These are phyloP conservation scores for Onychomys leucogaster DNA, from an alignment of 2,797 vertebrate species.

Conservation along the genomic window DNA sequence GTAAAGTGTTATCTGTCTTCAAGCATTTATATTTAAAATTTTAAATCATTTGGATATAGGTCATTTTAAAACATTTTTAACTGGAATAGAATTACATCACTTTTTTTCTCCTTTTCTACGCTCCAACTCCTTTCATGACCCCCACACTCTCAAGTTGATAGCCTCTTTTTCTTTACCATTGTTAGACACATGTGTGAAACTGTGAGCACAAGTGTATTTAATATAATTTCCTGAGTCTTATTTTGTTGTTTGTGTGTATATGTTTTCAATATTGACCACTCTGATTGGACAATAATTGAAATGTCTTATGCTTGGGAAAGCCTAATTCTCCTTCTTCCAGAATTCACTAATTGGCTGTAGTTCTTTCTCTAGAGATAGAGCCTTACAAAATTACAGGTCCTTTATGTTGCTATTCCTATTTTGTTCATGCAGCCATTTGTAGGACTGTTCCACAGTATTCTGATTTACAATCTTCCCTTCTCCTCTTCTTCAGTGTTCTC, in stretches of 20 bases:
- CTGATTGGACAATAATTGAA: neutral
- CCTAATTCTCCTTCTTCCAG: neutral
- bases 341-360: neutral
- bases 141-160: too few relatives aligned
- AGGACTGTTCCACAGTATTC: neutral
- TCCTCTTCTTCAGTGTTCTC: neutral
- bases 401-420: neutral
- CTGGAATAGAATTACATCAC: neutral
- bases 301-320: neutral
- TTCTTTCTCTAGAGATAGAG: neutral
- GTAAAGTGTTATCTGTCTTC: neutral
- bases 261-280: neutral
- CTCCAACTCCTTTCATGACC: neutral
- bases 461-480: neutral
- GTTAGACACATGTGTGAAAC: neutral
- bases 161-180: neutral
- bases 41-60: neutral
- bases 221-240: neutral
- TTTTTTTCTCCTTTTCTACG: neutral
- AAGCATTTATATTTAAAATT: neutral
- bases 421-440: neutral
- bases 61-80: neutral
- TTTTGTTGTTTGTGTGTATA: neutral
- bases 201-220: neutral
- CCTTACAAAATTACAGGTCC: neutral